Percentiles rank a stretch among this genome's conserved stretches.
Evolutionary conservation across 2,113 vertebrate species (phyloP).

Genomic region (Peromyscus californicus): DNA sequence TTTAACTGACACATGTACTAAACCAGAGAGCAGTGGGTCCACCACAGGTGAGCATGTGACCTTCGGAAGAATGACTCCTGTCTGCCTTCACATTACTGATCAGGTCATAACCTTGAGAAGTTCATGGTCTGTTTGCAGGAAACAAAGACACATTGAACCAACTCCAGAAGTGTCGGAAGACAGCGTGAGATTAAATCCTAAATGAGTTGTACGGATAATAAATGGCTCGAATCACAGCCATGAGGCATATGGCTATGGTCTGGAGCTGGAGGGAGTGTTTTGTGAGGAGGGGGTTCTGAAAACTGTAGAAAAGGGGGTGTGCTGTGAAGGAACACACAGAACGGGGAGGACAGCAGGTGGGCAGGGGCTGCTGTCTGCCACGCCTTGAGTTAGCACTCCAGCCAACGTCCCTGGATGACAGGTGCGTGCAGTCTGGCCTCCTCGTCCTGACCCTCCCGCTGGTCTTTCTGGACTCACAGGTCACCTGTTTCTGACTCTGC

Average conservation of each 20-base stretch:
- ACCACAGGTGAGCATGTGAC: not conserved
- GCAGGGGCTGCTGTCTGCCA: too few relatives aligned
- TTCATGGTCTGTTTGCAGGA: not conserved
- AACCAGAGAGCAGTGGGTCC: not conserved
- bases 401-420: not conserved
- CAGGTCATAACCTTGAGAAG: not conserved
- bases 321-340: not conserved
- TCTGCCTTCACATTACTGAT: not conserved
- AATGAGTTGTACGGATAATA: not conserved
- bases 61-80: not conserved
- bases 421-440: not conserved
- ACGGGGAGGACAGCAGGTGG: not conserved
- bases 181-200: not conserved
- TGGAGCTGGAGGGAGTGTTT: not conserved
- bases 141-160: not conserved
- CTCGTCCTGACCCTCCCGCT: not conserved
- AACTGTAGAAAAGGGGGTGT: not conserved
- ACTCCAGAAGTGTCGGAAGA: not conserved
- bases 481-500: not conserved
- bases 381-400: not conserved
- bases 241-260: not conserved
- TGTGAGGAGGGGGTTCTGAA: not conserved
- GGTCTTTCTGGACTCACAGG: rapidly evolving
- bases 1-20: not conserved
- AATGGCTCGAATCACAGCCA: not conserved